Percentiles rank a stretch among this genome's conserved stretches.
These are phyloP conservation scores for Aphelenchoides besseyi DNA, from an alignment of 1,140 invertebrate genomes.

Conservation along the genomic window DNA sequence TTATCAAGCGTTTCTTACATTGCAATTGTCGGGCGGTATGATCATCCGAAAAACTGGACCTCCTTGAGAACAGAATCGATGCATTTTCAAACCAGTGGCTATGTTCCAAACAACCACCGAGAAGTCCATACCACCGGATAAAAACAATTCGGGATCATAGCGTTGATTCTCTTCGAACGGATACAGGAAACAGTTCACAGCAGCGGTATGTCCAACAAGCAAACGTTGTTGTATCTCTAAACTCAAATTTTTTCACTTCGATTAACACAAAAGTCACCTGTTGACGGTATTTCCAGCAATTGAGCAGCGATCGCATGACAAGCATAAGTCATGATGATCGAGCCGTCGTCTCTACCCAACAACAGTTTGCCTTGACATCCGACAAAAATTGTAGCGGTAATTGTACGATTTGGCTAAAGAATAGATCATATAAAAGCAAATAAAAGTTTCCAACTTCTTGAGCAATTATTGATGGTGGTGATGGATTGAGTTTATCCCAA, in stretches of 20 bases:
- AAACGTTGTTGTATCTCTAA: conserved; percentile 63
- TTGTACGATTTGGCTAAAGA: conserved; percentile 64
- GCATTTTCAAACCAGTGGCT: conserved; percentile 79
- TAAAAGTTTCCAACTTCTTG: conserved; percentile 31
- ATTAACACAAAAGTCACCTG: conserved; percentile 24
- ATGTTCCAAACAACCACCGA: conserved; percentile 96
- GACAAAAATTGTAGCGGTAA: conserved; percentile 87
- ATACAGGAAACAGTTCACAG: conserved; percentile 90
- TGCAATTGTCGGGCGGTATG: conserved; percentile 85
- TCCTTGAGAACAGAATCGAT: conserved; percentile 93
- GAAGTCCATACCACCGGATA: conserved; percentile 95
- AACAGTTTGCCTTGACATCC: conserved; percentile 86
- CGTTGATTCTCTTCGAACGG: conserved; percentile 85
- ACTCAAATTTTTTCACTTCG: background rate
- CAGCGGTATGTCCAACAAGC: conserved; percentile 81
- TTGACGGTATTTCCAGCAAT: conserved; percentile 72
- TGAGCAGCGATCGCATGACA: conserved; percentile 91
- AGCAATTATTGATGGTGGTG: conserved; percentile 40
- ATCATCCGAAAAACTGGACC: conserved; percentile 78
- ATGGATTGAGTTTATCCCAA: conserved; percentile 48
- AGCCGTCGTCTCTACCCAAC: conserved; percentile 88
- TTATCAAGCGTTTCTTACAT: conserved; percentile 68
- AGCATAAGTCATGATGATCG: conserved; percentile 91
- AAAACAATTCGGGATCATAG: conserved; percentile 83
- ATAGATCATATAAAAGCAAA: conserved; percentile 13